These are phyloP conservation scores for Hiodon alosoides DNA, from an alignment of 2,113 vertebrate species.

Conservation along the genomic window DNA sequence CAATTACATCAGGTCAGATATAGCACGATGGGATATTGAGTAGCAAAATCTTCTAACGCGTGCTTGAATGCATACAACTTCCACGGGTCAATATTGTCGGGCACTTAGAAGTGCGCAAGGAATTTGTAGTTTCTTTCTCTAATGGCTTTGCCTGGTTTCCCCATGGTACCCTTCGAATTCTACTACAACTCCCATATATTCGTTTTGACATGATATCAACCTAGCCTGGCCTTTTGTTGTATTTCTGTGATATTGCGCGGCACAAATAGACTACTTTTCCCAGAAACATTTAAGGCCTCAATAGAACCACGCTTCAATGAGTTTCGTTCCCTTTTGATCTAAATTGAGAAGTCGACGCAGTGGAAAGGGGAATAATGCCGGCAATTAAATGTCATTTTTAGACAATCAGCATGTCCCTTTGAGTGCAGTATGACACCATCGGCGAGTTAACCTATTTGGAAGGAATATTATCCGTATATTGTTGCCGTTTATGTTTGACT, in stretches of 20 bases:
- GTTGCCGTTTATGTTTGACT: no score
- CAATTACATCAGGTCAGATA: slow-evolving; percentile 28
- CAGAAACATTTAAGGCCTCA: not conserved
- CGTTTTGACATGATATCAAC: not conserved
- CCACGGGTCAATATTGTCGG: not conserved
- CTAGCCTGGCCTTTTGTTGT: not conserved
- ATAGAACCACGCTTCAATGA: not conserved
- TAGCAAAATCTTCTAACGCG: slow-evolving; percentile 19
- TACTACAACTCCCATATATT: not conserved
- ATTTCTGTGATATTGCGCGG: not conserved
- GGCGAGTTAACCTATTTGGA: no score
- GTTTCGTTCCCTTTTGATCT: not conserved
- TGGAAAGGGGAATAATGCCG: not conserved
- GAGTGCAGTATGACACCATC: not conserved
- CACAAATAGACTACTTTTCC: slow-evolving; percentile 11
- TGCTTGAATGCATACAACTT: not conserved
- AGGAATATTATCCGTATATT: no score
- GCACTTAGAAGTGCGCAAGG: not conserved
- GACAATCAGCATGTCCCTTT: not conserved
- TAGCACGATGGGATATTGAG: slow-evolving; percentile 13
- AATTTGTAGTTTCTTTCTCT: slow-evolving; percentile 18
- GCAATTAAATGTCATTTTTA: no score
- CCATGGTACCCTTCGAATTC: not conserved
- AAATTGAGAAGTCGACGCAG: not conserved
- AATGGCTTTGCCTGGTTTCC: no score